Evolutionary conservation across 2,113 vertebrate genomes (phyloP).

Genomic region (Catharus bicknelli): DNA sequence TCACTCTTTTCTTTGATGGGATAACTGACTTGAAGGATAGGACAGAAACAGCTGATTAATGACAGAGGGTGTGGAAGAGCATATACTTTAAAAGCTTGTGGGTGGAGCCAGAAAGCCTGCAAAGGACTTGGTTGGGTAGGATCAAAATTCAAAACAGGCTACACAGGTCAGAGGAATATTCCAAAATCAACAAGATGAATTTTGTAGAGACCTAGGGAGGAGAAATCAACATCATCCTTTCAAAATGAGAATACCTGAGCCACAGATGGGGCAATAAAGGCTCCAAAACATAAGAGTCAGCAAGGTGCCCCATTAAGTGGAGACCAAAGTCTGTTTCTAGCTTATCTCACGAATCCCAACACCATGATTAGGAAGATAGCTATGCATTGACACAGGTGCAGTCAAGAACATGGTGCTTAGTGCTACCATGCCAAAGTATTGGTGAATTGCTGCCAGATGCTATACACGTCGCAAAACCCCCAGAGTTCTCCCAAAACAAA

Average conservation of each 20-base stretch:
- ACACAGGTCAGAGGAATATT: not conserved
- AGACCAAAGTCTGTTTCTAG: not conserved
- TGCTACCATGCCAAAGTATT: not conserved
- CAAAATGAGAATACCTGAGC: not conserved
- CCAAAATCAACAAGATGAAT: not conserved
- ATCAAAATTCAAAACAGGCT: not conserved
- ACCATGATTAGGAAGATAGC: not conserved
- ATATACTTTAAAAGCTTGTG: not conserved
- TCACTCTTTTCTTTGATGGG: not conserved
- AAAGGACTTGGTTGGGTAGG: not conserved
- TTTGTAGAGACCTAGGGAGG: not conserved
- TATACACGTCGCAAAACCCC: not conserved
- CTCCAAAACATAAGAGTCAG: not conserved
- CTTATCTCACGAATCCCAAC: not conserved
- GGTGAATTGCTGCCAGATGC: not conserved
- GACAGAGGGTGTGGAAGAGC: not conserved
- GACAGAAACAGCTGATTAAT: not conserved
- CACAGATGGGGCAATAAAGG: not conserved
- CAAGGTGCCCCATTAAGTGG: not conserved
- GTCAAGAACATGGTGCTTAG: not conserved
- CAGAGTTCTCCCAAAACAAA: not conserved
- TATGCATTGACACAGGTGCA: not conserved
- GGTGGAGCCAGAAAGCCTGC: not conserved
- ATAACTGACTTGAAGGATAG: not conserved
- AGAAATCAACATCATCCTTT: not conserved